phyloP scores from a whole-genome alignment of 2,113 vertebrate genomes.

The Edolisoma coerulescens region DNA sequence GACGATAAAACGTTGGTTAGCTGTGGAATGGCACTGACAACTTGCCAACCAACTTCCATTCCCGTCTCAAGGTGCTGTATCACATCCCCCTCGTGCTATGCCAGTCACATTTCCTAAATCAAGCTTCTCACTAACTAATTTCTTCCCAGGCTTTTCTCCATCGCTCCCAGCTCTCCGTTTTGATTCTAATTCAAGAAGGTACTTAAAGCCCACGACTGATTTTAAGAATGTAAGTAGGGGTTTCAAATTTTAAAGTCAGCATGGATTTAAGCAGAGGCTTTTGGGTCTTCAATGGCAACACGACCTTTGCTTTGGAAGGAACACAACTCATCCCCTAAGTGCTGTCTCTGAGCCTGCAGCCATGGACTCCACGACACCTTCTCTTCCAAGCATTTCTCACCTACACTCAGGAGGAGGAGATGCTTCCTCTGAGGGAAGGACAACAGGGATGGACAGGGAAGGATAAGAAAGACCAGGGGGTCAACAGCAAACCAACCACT shows the following conservation, averaged over 20 bases:
- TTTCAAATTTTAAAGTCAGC: neutral
- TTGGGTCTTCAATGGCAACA: neutral
- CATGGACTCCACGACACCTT: neutral
- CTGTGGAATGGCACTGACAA: conserved; percentile 25
- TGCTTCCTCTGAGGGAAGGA: neutral
- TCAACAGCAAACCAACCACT: neutral
- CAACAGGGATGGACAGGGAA: neutral
- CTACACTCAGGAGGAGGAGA: neutral
- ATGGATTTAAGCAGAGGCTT: neutral
- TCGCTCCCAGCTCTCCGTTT: neutral
- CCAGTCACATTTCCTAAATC: neutral
- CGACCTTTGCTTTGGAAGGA: neutral
- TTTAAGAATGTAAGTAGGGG: neutral
- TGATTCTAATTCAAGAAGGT: neutral
- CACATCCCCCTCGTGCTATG: neutral
- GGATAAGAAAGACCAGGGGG: neutral
- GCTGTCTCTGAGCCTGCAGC: neutral
- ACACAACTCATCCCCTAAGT: neutral
- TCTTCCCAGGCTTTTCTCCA: neutral
- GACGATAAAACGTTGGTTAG: conserved; percentile 50
- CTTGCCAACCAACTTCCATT: conserved; percentile 50
- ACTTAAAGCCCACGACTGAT: neutral
- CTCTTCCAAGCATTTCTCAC: neutral
- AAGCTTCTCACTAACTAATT: neutral
- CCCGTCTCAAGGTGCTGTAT: neutral